Conservation (phyloP, 2,888 invertebrate species). For the Xanthorhoe spadicearia region DNA sequence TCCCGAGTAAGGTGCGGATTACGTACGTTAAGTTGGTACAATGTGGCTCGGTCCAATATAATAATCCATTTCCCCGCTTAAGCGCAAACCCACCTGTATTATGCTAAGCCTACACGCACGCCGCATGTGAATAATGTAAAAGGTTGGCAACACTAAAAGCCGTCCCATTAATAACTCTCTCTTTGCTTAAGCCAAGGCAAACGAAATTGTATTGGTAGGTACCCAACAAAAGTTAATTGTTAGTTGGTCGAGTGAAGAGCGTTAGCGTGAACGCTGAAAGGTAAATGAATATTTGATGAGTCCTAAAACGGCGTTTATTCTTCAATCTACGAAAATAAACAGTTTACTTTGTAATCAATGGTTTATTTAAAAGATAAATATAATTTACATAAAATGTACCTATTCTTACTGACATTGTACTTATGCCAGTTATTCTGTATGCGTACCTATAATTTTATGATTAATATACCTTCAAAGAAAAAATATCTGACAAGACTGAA, state of each 20-base stretch:
- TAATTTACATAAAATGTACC: no score
- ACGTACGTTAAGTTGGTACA: conserved; percentile 18
- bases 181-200: conserved; percentile 44
- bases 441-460: no score
- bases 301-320: background rate
- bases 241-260: conserved; percentile 13
- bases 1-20: conserved; percentile 26
- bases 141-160: conserved; percentile 52
- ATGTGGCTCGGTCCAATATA: conserved; percentile 34
- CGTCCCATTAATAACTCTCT: conserved; percentile 50
- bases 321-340: background rate
- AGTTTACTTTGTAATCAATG: background rate
- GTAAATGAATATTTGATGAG: background rate
- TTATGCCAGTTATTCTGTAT: no score
- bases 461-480: no score
- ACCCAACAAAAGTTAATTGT: conserved; percentile 31
- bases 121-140: conserved; percentile 52
- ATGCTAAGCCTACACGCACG: conserved; percentile 43
- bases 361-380: background rate
- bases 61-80: conserved; percentile 40
- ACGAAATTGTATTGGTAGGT: conserved; percentile 31
- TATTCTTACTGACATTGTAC: no score
- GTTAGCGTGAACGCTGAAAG: conserved; percentile 1
- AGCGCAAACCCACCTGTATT: conserved; percentile 37
- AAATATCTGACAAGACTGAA: no score